Conservation (phyloP, 2,888 invertebrate species). For the Morinoia aosen region DNA sequence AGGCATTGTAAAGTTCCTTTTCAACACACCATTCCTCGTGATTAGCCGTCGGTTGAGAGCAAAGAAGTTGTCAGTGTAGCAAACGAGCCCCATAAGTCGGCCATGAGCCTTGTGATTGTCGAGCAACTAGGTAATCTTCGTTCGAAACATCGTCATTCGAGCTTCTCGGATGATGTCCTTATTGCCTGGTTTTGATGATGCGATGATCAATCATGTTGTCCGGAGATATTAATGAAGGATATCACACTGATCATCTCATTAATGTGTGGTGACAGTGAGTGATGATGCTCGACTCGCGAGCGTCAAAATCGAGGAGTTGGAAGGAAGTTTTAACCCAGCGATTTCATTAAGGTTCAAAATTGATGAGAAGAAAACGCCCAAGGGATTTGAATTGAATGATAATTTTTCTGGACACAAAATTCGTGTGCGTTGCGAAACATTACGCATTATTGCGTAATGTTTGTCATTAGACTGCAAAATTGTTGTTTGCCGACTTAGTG, state of each 20-base stretch:
- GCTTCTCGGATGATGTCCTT: conserved; percentile 12
- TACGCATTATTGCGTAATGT: too few species aligned
- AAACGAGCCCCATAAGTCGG: background rate
- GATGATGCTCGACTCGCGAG: background rate
- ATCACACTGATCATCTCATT: conserved; percentile 41
- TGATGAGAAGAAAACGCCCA: background rate
- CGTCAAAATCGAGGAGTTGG: background rate
- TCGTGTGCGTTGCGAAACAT: background rate
- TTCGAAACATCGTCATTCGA: background rate
- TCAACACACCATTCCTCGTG: background rate
- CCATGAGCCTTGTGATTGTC: background rate
- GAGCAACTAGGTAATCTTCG: background rate
- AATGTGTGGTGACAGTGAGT: conserved; percentile 35
- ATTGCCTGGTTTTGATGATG: background rate
- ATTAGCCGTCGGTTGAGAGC: background rate
- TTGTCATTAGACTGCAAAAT: too few species aligned
- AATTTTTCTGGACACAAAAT: background rate
- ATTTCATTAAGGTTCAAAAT: background rate
- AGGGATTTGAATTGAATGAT: background rate
- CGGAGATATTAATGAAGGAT: conserved; percentile 31
- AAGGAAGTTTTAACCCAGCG: background rate
- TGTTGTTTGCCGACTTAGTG: too few species aligned
- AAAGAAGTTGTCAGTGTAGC: background rate
- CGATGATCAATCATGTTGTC: conserved; percentile 14
- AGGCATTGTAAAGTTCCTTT: too few species aligned